These are phyloP conservation scores for Sebastes cheni DNA, from an alignment of 2,797 vertebrate species.

Conservation along the genomic window DNA sequence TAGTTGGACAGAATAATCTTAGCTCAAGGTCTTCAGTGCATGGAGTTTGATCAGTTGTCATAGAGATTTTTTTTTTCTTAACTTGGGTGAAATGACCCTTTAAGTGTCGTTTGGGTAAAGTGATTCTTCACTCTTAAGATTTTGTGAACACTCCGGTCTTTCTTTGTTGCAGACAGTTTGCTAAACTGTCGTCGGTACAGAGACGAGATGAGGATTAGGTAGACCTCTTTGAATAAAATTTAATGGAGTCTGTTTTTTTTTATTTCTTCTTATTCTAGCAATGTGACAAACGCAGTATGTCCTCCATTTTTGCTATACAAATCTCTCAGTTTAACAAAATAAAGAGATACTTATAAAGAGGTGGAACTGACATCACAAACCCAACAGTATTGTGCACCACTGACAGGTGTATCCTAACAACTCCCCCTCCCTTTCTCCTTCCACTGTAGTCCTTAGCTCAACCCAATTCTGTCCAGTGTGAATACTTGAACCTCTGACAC, in stretches of 20 bases:
- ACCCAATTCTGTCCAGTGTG: slow-evolving; percentile 24
- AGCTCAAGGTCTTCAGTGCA: not conserved
- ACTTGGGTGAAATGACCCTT: not conserved
- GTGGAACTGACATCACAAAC: slow-evolving; percentile 2
- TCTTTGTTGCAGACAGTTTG: slow-evolving; percentile 45
- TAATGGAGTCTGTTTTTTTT: not conserved
- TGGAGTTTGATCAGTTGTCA: not conserved
- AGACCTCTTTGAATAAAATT: slow-evolving; percentile 1
- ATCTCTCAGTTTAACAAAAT: not conserved
- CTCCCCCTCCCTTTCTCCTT: not conserved
- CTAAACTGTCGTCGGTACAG: not conserved
- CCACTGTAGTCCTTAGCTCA: slow-evolving; percentile 18
- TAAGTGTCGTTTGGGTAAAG: not conserved
- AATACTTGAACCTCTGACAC: slow-evolving; percentile 64
- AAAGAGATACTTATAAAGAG: not conserved
- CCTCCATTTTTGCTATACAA: not conserved
- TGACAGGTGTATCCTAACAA: slow-evolving; percentile 2
- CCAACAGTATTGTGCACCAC: not conserved
- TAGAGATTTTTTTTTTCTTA: not conserved
- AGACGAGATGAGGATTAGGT: not conserved
- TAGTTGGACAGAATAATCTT: not conserved
- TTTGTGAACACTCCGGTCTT: not conserved
- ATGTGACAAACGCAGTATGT: not conserved
- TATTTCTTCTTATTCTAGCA: not conserved
- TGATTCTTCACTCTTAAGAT: not conserved